phyloP scores from a whole-genome alignment of 2,113 vertebrate species.

The Rissa tridactyla region DNA sequence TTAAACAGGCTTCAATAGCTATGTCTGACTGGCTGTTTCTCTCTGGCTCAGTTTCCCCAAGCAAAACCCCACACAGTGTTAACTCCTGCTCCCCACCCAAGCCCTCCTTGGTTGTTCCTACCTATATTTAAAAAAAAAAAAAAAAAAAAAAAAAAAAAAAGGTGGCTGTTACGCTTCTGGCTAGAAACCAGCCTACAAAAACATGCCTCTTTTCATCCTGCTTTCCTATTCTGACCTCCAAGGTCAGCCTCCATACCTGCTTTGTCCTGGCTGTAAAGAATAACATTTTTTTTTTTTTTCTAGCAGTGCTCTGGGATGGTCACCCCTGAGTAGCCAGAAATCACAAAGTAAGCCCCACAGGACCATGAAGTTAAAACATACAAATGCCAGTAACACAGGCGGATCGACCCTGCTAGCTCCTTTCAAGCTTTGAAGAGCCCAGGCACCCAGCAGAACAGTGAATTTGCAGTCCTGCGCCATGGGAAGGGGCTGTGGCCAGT shows the following conservation, averaged over 20 bases:
- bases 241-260: accelerated
- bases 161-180: not conserved
- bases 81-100: not conserved
- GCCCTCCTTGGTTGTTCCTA: not conserved
- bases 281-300: not conserved
- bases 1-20: not conserved
- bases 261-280: not conserved
- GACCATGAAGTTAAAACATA: not conserved
- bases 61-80: not conserved
- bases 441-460: not conserved
- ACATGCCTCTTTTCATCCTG: not conserved
- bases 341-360: not conserved
- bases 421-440: not conserved
- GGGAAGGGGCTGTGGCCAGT: not conserved
- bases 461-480: not conserved
- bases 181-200: not conserved
- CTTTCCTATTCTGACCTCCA: not conserved
- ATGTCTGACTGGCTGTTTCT: not conserved
- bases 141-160: not conserved
- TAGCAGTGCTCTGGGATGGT: not conserved
- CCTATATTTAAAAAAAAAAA: not conserved
- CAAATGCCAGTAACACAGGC: not conserved
- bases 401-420: not conserved
- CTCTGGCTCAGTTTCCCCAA: not conserved
- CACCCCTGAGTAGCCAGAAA: not conserved